phyloP scores from a whole-genome alignment of 2,797 vertebrate genomes.

The Benthosema pterotum region DNA sequence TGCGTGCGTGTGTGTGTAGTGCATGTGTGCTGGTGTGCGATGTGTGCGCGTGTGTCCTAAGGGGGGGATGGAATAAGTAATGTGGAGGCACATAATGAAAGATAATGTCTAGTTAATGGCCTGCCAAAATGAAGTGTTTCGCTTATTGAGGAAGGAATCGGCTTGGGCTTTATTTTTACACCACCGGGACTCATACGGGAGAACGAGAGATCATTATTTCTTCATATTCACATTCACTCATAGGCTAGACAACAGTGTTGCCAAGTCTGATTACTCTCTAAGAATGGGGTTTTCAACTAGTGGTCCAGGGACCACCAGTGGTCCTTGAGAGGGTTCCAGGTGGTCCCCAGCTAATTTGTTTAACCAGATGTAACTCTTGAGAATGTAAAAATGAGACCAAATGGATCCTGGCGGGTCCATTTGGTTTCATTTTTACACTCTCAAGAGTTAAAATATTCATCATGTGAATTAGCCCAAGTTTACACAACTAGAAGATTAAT shows the following conservation, averaged over 20 bases:
- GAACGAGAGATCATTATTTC: conserved; percentile 55
- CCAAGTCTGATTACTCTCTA: no score
- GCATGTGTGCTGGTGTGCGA: not conserved
- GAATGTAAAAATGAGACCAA: no score
- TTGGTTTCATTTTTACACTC: no score
- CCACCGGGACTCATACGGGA: conserved; percentile 64
- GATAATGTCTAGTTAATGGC: conserved; percentile 79
- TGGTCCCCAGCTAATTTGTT: no score
- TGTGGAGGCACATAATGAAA: conserved; percentile 74
- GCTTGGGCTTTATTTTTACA: conserved; percentile 69
- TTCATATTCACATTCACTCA: conserved; percentile 30
- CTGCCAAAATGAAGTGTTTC: conserved; percentile 78
- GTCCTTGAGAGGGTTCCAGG: no score
- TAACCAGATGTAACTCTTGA: no score
- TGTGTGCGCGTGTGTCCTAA: conserved; percentile 47
- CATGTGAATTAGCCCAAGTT: no score
- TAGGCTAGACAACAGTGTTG: not conserved
- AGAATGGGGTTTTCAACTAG: no score
- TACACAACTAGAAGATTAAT: no score
- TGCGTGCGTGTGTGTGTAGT: conserved; percentile 34
- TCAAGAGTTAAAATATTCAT: no score
- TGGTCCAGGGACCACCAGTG: no score
- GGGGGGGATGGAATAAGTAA: conserved; percentile 69
- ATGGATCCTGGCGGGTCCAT: no score
- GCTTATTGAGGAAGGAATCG: conserved; percentile 69